Evolutionary conservation across 2,888 invertebrate genomes (phyloP), one percentile per base, ranked within the genome.

Genomic region (Ophion ellenae): DNA sequence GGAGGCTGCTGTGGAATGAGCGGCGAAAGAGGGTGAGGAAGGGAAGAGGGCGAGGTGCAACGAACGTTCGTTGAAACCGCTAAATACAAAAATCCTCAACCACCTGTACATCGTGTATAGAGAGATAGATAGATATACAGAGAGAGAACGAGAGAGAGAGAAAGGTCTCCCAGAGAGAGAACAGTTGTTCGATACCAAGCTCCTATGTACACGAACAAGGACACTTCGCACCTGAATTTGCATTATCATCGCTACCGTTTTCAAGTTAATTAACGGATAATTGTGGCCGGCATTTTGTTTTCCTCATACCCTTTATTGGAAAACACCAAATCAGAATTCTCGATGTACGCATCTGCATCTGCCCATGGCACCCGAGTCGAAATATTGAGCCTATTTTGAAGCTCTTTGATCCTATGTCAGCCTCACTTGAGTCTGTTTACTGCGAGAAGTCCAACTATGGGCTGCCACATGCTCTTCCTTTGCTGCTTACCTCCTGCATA

Each of bases 71-170:
- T 91, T 17, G 32, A 91, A 93, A 93, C 92, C 92, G 91, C 93
- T 93, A 93, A 93, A 94, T 93, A 93, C 93, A 94, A 94, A 94
- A 94, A 94, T 93, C 91, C 90, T 91, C 93, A 93, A 94, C 93
- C 93, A 94, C 94, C 94, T 94, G 94, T 94, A 90, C 90, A 90
- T 87, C 90, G 88, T 88, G 64, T 89, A 80, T 28, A 17, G n/a
- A 70, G 28, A n/a, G 47, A 32, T 20, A 9, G 28, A 64, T 32
- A 32, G 36, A 74, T 40, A 74, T 45, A 57, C 2, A 63, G 40
- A 32, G 59, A 57, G 57, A 71, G 32, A 2, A 1, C 9, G 1
- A 40, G 40, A 40, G 6, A 40, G 40, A 40, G 6, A 40, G 40
- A 40, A 40, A 63, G 40, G 5, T 10, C 24, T 70, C 45, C 36